These are phyloP conservation scores for Pyrrhura leucotis DNA, from an alignment of 2,797 vertebrate species.

Conservation along the genomic window DNA sequence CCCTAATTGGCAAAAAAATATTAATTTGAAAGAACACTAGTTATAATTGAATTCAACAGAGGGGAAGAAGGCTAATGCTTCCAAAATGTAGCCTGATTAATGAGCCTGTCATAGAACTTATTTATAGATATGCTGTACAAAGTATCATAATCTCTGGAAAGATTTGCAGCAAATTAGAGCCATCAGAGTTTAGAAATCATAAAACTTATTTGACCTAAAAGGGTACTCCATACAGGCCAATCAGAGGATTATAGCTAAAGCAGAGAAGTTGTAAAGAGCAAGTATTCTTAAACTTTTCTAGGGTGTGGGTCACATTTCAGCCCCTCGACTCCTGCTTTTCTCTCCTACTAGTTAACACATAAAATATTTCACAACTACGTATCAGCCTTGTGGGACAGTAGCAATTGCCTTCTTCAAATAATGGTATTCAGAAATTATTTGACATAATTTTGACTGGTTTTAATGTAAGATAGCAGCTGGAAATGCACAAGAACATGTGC, in stretches of 20 bases:
- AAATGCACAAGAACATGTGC: background rate
- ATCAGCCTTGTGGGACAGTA: background rate
- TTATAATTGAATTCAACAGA: conserved; percentile 55
- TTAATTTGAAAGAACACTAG: conserved; percentile 38
- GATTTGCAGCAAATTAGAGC: conserved; percentile 49
- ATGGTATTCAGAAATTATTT: background rate
- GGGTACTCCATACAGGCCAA: background rate
- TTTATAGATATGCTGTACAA: conserved; percentile 54
- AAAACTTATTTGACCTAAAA: conserved; percentile 13
- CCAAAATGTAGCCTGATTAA: conserved; percentile 64
- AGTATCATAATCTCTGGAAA: conserved; percentile 51
- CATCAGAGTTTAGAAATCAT: conserved; percentile 38
- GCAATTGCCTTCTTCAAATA: background rate
- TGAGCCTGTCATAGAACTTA: conserved; percentile 44
- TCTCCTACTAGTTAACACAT: background rate
- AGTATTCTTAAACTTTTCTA: background rate
- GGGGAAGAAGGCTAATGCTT: conserved; percentile 56
- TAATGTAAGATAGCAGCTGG: conserved; percentile 4
- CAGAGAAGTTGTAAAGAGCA: background rate
- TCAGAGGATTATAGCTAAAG: background rate
- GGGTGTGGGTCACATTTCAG: background rate
- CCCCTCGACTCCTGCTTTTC: fast-evolving
- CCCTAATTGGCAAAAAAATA: background rate
- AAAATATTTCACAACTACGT: background rate
- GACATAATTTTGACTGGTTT: background rate